These are phyloP conservation scores for Herminia tarsipennalis DNA, from an alignment of 2,888 invertebrate species.

Conservation along the genomic window DNA sequence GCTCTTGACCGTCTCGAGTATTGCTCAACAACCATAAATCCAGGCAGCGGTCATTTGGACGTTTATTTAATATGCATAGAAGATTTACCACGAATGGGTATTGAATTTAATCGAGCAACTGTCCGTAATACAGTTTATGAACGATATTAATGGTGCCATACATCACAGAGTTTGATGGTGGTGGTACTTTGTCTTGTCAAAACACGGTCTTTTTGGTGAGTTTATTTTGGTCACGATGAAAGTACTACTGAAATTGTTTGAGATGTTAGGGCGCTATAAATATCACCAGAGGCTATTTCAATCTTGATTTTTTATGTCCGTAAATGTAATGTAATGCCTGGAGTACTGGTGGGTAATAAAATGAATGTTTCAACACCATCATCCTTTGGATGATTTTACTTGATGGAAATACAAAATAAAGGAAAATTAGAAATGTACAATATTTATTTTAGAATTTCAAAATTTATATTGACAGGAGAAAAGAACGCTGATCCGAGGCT, in stretches of 20 bases:
- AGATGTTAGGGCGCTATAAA: slow-evolving; percentile 9
- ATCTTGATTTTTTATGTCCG: background rate
- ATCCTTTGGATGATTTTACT: too few species aligned
- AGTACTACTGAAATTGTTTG: slow-evolving; percentile 14
- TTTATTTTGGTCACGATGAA: slow-evolving; percentile 33
- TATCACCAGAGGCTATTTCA: background rate
- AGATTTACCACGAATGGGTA: slow-evolving; percentile 78
- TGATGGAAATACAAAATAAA: too few species aligned
- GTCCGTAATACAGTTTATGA: slow-evolving; percentile 71
- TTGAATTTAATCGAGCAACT: slow-evolving; percentile 78
- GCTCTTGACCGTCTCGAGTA: slow-evolving; percentile 41
- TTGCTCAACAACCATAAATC: slow-evolving; percentile 72
- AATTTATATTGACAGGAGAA: slow-evolving; percentile 19
- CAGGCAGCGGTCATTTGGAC: slow-evolving; percentile 65
- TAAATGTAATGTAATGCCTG: background rate
- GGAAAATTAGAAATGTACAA: background rate
- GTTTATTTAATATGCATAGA: slow-evolving; percentile 81
- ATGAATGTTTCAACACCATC: too few species aligned
- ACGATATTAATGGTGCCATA: slow-evolving; percentile 60
- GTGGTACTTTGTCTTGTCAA: slow-evolving; percentile 54
- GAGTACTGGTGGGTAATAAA: background rate
- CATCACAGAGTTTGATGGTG: slow-evolving; percentile 47
- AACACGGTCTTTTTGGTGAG: slow-evolving; percentile 44
- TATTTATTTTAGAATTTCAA: background rate
- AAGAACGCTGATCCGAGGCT: slow-evolving; percentile 30